Conservation (phyloP, 2,888 invertebrate genomes). For the Tipula vernalis region DNA sequence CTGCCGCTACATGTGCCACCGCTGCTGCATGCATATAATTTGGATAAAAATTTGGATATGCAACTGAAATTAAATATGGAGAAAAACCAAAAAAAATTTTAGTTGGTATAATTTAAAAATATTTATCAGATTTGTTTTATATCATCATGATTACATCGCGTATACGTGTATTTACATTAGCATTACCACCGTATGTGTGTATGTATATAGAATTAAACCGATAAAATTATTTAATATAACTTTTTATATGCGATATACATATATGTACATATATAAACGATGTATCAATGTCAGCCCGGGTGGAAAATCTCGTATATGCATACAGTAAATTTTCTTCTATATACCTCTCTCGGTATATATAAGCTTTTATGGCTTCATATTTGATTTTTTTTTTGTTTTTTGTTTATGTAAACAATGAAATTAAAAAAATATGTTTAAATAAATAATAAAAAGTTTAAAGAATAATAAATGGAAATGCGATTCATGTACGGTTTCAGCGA, state of each 20-base stretch:
- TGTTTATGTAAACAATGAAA: not conserved
- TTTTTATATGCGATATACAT: not conserved
- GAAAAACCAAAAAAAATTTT: not conserved
- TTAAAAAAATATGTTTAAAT: not conserved
- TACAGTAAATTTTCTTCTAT: not conserved
- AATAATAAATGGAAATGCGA: not conserved
- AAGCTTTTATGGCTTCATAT: not conserved
- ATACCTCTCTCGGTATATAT: not conserved
- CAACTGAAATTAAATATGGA: conserved; percentile 37
- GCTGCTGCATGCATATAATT: conserved; percentile 61
- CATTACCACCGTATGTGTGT: not conserved
- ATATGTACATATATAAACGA: not conserved
- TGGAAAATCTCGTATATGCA: not conserved
- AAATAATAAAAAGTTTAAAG: not conserved
- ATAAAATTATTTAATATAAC: not conserved
- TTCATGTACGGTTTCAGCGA: not conserved
- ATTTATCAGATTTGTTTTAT: not conserved
- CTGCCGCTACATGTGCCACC: conserved; percentile 56
- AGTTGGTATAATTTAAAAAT: not conserved
- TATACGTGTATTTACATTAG: not conserved
- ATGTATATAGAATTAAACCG: not conserved
- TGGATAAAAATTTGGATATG: conserved; percentile 58
- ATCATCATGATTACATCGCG: not conserved
- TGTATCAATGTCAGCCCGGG: not conserved
- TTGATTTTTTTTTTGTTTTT: not conserved